phyloP scores from a whole-genome alignment of 2,888 invertebrate species.

The Lucinisca nassula region DNA sequence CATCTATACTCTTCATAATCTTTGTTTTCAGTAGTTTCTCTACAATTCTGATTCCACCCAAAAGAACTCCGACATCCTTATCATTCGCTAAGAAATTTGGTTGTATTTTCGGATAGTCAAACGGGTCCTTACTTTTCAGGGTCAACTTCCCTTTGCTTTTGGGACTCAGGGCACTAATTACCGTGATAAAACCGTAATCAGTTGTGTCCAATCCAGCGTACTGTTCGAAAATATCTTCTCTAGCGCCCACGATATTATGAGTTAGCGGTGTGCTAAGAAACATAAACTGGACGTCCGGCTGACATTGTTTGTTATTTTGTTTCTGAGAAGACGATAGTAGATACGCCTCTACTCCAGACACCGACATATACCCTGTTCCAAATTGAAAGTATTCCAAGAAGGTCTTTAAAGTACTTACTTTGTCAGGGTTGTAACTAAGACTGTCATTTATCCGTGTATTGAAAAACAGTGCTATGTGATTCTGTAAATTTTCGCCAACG shows the following conservation, averaged over 20 bases:
- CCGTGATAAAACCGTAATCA: constrained; percentile 79
- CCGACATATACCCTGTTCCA: background rate
- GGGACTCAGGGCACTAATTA: constrained; percentile 87
- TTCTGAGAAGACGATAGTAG: background rate
- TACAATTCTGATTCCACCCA: constrained; percentile 5
- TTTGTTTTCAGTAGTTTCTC: background rate
- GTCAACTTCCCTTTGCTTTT: constrained; percentile 94
- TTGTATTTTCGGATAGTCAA: constrained; percentile 94
- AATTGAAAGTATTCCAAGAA: background rate
- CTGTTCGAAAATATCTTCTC: background rate
- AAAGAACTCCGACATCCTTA: constrained; percentile 12
- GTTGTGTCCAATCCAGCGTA: background rate
- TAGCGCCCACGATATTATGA: background rate
- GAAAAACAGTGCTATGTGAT: constrained; percentile 57
- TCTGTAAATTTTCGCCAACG: constrained; percentile 83
- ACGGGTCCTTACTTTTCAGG: constrained; percentile 92
- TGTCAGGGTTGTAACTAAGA: background rate
- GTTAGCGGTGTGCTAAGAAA: background rate
- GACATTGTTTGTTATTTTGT: too few relatives aligned
- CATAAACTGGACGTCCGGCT: background rate
- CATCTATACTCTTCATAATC: background rate
- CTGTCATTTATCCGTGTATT: background rate
- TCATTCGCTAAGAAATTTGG: constrained; percentile 94
- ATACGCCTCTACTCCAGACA: background rate
- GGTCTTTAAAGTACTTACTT: background rate